Evolutionary conservation across 2,113 vertebrate species (phyloP).

Genomic region (Phocoena sinus): DNA sequence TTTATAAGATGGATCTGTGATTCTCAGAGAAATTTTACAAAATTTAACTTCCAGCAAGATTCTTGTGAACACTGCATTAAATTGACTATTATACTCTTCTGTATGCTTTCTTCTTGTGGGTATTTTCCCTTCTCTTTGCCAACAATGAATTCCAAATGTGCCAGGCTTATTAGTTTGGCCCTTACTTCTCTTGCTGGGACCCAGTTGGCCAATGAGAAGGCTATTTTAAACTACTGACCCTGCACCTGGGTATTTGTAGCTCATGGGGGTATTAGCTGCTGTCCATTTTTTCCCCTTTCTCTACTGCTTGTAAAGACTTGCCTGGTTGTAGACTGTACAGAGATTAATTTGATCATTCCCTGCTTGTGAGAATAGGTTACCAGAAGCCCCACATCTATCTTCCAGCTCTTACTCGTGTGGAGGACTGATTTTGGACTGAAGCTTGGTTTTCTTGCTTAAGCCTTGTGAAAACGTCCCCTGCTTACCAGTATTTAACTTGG

Average conservation of each 20-base stretch:
- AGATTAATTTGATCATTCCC: conserved; percentile 26
- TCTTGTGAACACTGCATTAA: background rate
- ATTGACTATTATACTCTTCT: background rate
- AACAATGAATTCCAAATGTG: conserved; percentile 10
- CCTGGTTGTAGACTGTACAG: background rate
- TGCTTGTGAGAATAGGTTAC: background rate
- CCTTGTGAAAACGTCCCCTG: background rate
- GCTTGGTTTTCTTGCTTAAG: background rate
- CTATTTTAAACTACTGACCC: conserved; percentile 30
- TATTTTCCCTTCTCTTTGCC: background rate
- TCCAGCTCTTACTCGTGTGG: background rate
- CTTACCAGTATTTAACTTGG: background rate
- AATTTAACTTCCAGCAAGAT: background rate
- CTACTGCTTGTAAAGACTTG: background rate
- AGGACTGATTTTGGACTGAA: background rate
- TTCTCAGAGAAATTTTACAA: background rate
- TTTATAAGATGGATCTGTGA: background rate
- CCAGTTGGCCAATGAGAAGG: background rate
- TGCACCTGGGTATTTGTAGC: background rate
- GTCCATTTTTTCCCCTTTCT: background rate
- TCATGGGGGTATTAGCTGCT: background rate
- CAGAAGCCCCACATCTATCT: background rate
- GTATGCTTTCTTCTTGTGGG: background rate
- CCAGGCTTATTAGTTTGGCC: background rate
- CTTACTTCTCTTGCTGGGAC: background rate